Conservation (phyloP, 2,888 invertebrate species). For the Sinodicranocentrus sp. region DNA sequence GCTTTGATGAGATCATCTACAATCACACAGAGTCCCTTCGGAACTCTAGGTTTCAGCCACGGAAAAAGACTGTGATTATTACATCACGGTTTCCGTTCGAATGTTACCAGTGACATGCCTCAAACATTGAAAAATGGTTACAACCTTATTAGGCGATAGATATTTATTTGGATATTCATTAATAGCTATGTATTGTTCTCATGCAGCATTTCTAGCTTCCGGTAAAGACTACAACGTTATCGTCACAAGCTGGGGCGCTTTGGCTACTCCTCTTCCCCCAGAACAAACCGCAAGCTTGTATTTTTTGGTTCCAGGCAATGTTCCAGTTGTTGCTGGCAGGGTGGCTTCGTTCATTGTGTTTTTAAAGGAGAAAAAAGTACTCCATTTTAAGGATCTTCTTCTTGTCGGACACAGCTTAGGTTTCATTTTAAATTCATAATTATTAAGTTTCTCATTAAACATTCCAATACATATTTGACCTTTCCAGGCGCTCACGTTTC, state of each 20-base stretch:
- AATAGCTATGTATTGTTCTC: no score
- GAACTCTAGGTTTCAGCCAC: background rate
- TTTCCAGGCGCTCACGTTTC: conserved; percentile 40
- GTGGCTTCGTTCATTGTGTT: conserved; percentile 26
- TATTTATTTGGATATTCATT: background rate
- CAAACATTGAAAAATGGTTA: conserved; percentile 46
- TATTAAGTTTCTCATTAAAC: background rate
- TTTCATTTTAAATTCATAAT: background rate
- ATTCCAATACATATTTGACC: no score
- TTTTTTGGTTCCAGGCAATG: conserved; percentile 3
- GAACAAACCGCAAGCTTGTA: background rate
- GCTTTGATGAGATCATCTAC: background rate
- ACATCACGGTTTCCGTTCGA: conserved; percentile 43
- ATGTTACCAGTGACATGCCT: conserved; percentile 47
- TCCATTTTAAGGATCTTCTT: background rate
- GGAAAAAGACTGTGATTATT: conserved; percentile 16
- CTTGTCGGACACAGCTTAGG: conserved; percentile 41
- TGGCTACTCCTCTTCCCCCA: conserved; percentile 19
- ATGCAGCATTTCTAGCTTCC: conserved; percentile 21
- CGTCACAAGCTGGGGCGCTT: conserved; percentile 29
- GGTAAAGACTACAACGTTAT: conserved; percentile 29
- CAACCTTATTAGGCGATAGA: background rate
- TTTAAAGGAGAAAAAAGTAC: background rate
- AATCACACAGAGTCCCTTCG: background rate
- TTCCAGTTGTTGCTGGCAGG: conserved; percentile 43